Base-by-base conservation (phyloP, 2,113 vertebrate genomes). In the Planiliza haematocheilus region DNA sequence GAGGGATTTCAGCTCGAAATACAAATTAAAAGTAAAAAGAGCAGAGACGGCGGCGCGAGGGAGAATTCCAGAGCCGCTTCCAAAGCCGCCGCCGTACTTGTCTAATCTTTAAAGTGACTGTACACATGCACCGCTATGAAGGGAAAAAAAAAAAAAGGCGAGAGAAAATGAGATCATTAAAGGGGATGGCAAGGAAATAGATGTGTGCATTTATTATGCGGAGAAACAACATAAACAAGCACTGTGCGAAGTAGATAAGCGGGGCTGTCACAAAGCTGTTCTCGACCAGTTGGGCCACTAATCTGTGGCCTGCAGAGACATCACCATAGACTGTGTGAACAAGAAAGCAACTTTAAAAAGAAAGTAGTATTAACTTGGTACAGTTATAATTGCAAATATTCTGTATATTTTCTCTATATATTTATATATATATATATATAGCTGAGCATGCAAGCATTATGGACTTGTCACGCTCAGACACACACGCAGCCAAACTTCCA, bases 151-250 rank as follows among this genome's bases (percentile, higher is more conserved):
- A 52, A 46, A 60, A 77, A 83, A 63, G 43, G 43, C 39, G 13
- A 65, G 74, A 64, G 89, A 76, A 91, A 91, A 91, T 91, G 36
- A 89, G 84, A 92, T 90, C 86, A 86, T 92, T 92, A 93, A 91
- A 86, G 50, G 77, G 73, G 71, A 77, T 55, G 67, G 75, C 75
- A 69, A 76, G 52, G 86, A 76, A 91, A 83, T 89, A 88, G 86
- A 93, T 93, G 85, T 86, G 61, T 63, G 74, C 59, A 80, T 89
- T 88, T 91, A 88, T 77, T 70, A 68, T 77, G 74, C 37, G 36
- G 64, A 65, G 64, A 84, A 85, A 91, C 79, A 89, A 86, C 85
- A 88, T 79, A 91, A 93, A 91, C 86, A 88, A 89, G 79, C 37
- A 37, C 91, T 93, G 90, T 14, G 24, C 8, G 13, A 57, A 82